Evolutionary conservation across 2,797 vertebrate genomes (phyloP).

Genomic region (Enteromius mattozi): DNA sequence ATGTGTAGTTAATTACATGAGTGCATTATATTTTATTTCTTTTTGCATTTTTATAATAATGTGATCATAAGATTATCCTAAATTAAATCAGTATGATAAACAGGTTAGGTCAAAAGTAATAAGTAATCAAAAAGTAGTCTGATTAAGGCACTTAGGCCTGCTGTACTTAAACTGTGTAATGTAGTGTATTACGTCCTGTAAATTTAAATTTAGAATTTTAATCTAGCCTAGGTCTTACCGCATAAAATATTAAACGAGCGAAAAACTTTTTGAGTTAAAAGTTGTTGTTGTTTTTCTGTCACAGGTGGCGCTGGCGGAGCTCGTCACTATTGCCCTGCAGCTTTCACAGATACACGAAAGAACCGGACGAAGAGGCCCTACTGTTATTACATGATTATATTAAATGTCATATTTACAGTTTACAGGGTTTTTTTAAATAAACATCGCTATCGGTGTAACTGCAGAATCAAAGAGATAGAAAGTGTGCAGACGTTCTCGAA

Average conservation of each 20-base stretch:
- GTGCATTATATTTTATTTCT: neutral
- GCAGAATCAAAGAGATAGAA: neutral
- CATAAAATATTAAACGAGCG: neutral
- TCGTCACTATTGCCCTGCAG: slow-evolving; percentile 90
- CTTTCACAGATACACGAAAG: slow-evolving; percentile 90
- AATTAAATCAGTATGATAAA: neutral
- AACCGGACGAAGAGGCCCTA: slow-evolving; percentile 86
- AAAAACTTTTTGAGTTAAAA: neutral
- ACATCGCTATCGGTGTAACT: neutral
- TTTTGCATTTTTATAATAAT: neutral
- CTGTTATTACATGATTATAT: slow-evolving; percentile 86
- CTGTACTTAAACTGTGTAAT: neutral
- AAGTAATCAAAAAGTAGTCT: too few species aligned
- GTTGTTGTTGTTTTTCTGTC: slow-evolving; percentile 17
- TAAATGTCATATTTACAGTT: neutral
- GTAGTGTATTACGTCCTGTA: neutral
- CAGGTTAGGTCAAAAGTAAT: neutral
- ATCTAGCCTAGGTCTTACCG: neutral
- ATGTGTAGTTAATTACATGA: too few species aligned
- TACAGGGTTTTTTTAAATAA: neutral
- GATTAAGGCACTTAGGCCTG: neutral
- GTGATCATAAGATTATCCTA: neutral
- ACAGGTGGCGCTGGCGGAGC: slow-evolving; percentile 91
- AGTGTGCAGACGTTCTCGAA: neutral
- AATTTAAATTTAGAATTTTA: too few species aligned